Evolutionary conservation across 2,888 invertebrate genomes (phyloP).

Genomic region (Eristalis intricaria): DNA sequence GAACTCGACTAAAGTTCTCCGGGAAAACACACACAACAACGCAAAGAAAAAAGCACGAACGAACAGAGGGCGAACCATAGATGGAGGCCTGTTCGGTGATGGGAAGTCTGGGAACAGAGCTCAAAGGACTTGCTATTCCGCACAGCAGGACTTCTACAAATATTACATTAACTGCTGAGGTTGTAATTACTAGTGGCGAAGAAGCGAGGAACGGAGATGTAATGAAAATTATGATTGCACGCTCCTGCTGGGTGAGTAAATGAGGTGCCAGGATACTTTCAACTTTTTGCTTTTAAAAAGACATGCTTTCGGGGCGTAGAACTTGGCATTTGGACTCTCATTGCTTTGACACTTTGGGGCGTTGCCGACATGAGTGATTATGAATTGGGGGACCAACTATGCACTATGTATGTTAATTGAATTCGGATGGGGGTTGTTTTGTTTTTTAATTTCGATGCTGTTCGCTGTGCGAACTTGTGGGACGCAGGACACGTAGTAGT

Average conservation of each 20-base stretch:
- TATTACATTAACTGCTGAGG: constrained; percentile 63
- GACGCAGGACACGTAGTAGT: background rate
- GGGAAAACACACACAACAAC: background rate
- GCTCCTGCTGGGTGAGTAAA: constrained; percentile 26
- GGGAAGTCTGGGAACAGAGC: background rate
- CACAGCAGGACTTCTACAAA: constrained; percentile 50
- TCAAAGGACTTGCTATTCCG: constrained; percentile 14
- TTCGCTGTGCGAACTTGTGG: background rate
- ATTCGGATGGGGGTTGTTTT: background rate
- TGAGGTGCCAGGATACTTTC: constrained; percentile 17
- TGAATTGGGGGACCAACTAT: background rate
- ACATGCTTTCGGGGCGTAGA: constrained; percentile 12
- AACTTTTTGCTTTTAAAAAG: constrained; percentile 17
- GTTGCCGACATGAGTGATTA: background rate
- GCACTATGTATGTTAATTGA: background rate
- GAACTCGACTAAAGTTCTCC: constrained; percentile 37
- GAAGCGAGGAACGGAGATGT: constrained; percentile 24
- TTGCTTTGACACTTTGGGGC: background rate
- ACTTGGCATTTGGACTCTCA: constrained; percentile 1
- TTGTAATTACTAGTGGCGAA: constrained; percentile 55
- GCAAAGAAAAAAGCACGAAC: background rate
- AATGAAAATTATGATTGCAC: constrained; percentile 20
- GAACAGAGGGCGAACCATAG: constrained; percentile 31
- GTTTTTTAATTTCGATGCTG: background rate
- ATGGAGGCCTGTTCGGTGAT: background rate